These are phyloP conservation scores for Drosophila cracens DNA, from an alignment of 2,888 invertebrate genomes.

Conservation along the genomic window DNA sequence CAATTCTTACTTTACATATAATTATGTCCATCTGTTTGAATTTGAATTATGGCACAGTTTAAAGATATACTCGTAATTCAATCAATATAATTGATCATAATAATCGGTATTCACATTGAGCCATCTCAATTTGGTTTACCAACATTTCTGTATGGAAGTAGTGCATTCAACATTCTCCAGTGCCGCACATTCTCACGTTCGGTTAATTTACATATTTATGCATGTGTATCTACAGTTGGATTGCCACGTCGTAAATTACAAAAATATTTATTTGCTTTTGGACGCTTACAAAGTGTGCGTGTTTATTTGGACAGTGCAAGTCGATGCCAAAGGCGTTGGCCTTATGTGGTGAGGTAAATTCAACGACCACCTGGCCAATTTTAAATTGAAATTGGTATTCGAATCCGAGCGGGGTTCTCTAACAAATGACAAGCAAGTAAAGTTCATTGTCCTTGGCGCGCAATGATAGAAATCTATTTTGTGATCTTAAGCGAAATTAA, in stretches of 20 bases:
- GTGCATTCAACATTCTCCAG: conserved; percentile 48
- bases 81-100: conserved; percentile 7
- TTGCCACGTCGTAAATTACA: conserved; percentile 73
- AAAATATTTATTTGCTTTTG: conserved; percentile 74
- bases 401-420: conserved; percentile 9
- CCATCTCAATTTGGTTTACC: conserved; percentile 11
- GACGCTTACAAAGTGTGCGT: conserved; percentile 77
- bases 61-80: not conserved
- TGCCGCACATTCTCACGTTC: conserved; percentile 70
- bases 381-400: conserved; percentile 18
- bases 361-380: conserved; percentile 62
- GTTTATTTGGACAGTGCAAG: conserved; percentile 73
- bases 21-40: not conserved
- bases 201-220: conserved; percentile 56
- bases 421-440: conserved; percentile 9
- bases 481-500: not conserved
- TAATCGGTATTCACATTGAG: conserved; percentile 17
- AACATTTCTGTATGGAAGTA: conserved; percentile 11
- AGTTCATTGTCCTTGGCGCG: not conserved
- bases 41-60: not conserved
- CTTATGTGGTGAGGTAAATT: conserved; percentile 23
- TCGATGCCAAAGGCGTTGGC: conserved; percentile 57
- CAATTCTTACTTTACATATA: not conserved
- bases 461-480: not conserved
- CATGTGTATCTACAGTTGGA: conserved; percentile 57